These are phyloP conservation scores for Raja brachyura DNA, from an alignment of 2,113 vertebrate species.

Conservation along the genomic window DNA sequence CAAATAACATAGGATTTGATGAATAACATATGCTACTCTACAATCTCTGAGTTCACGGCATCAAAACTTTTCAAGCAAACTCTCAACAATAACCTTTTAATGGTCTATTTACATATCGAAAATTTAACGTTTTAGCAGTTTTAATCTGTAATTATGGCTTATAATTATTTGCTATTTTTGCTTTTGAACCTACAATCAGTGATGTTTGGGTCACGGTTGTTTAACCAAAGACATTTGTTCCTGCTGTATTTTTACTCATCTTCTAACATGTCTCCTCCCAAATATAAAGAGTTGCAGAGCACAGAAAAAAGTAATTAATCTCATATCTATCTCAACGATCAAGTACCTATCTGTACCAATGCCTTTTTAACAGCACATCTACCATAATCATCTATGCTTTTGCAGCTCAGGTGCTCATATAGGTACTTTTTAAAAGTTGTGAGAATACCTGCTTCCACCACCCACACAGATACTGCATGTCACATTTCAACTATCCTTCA, in stretches of 20 bases:
- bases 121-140: background rate
- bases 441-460: too few relatives aligned
- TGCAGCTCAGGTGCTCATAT: too few relatives aligned
- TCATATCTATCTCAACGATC: too few relatives aligned
- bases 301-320: too few relatives aligned
- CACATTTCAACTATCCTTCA: too few relatives aligned
- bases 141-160: background rate
- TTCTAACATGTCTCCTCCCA: background rate
- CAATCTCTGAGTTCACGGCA: background rate
- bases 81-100: background rate
- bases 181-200: background rate
- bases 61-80: background rate
- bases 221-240: background rate
- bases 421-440: too few relatives aligned
- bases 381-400: too few relatives aligned
- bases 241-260: background rate
- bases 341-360: too few relatives aligned
- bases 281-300: background rate
- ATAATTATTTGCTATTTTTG: background rate
- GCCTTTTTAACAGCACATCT: too few relatives aligned
- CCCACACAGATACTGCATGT: too few relatives aligned
- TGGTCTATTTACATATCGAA: background rate
- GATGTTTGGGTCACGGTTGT: too few relatives aligned
- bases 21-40: background rate
- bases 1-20: background rate